These are phyloP conservation scores for Lamprologus sp. DNA, from an alignment of 2,113 vertebrate genomes.

Conservation along the genomic window DNA sequence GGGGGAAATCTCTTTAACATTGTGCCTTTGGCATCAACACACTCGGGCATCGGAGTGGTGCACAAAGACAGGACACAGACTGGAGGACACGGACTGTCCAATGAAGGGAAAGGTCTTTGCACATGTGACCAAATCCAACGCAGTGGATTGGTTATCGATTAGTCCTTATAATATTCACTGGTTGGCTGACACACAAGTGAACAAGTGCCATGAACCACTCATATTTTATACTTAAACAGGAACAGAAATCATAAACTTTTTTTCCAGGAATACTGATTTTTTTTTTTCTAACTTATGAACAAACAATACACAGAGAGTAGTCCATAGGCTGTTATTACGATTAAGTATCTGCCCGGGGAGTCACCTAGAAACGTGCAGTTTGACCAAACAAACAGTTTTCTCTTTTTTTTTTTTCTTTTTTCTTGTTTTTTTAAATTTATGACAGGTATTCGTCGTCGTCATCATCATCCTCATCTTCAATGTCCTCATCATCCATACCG, in stretches of 20 bases:
- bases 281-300: constrained; percentile 67
- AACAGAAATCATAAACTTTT: constrained; percentile 46
- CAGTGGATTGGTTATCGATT: not conserved
- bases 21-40: constrained; percentile 50
- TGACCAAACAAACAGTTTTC: constrained; percentile 59
- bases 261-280: constrained; percentile 45
- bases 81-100: constrained; percentile 48
- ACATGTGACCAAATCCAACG: constrained; percentile 50
- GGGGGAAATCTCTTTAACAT: constrained; percentile 47
- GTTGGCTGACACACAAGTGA: constrained; percentile 36
- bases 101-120: constrained; percentile 47
- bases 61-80: constrained; percentile 51
- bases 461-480: constrained; percentile 84
- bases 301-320: constrained; percentile 85
- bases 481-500: constrained; percentile 82
- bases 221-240: constrained; percentile 38
- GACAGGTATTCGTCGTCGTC: constrained; percentile 87
- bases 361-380: constrained; percentile 79
- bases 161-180: constrained; percentile 32
- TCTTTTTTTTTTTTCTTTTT: not conserved
- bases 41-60: constrained; percentile 41
- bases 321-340: constrained; percentile 74
- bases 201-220: constrained; percentile 32
- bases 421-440: constrained; percentile 26
- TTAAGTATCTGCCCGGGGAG: constrained; percentile 70